phyloP scores from a whole-genome alignment of 2,797 vertebrate genomes.

The Scleropages formosus region DNA sequence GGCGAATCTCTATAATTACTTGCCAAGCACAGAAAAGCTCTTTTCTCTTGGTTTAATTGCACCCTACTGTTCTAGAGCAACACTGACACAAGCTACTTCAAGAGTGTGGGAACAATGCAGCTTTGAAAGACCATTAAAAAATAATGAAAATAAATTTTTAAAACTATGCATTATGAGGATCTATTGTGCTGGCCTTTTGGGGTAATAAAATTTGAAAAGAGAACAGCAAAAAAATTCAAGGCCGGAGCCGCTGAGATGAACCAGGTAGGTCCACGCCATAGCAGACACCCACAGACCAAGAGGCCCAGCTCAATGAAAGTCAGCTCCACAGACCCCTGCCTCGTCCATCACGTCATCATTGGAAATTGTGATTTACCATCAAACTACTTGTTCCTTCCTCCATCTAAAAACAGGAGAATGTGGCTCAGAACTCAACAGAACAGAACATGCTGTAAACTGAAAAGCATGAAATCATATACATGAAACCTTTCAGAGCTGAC shows the following conservation, averaged over 20 bases:
- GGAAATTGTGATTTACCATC: not conserved
- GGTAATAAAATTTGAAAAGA: constrained; percentile 2
- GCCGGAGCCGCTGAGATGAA: not conserved
- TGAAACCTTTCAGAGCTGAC: constrained; percentile 13
- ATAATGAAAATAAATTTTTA: not conserved
- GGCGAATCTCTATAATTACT: constrained; percentile 17
- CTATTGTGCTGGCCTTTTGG: not conserved
- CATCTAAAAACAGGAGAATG: not conserved
- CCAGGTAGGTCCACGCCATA: no score
- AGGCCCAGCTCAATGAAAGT: not conserved
- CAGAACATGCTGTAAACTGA: not conserved
- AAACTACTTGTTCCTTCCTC: not conserved
- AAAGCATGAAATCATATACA: constrained; percentile 13
- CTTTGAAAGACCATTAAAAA: not conserved
- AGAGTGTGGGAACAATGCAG: not conserved
- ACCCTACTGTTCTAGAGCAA: constrained; percentile 16
- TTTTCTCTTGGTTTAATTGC: constrained; percentile 27
- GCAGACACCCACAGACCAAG: not conserved
- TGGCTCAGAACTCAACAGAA: not conserved
- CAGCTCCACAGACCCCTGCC: not conserved
- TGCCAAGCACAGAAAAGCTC: not conserved
- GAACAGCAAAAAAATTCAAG: not conserved
- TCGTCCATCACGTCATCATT: not conserved
- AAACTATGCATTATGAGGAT: not conserved
- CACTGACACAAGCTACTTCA: constrained; percentile 11